phyloP scores from a whole-genome alignment of 2,888 invertebrate species.

The Dasypogon diadema region DNA sequence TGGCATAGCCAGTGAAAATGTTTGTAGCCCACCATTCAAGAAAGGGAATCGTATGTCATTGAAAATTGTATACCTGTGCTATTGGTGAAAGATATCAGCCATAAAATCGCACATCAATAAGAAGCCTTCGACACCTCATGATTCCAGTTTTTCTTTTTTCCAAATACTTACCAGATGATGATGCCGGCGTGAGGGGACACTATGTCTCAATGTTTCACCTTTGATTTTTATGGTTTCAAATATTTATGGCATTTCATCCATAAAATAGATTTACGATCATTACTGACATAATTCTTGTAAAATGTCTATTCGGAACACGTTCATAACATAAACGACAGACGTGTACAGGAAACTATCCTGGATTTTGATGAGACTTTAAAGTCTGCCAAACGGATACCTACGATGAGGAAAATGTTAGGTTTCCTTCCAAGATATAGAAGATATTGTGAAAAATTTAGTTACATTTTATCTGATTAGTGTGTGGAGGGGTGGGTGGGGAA shows the following conservation, averaged over 20 bases:
- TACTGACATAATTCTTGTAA: constrained; percentile 45
- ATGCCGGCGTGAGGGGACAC: background rate
- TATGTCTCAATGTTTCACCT: constrained; percentile 43
- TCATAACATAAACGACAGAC: constrained; percentile 46
- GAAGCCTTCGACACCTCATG: constrained; percentile 43
- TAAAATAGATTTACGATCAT: constrained; percentile 46
- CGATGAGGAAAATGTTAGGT: background rate
- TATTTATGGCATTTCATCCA: constrained; percentile 47
- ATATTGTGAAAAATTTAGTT: background rate
- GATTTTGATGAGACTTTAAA: constrained; percentile 41
- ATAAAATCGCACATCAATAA: constrained; percentile 44
- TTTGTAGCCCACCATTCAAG: background rate
- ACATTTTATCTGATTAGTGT: background rate
- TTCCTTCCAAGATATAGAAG: background rate
- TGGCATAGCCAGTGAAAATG: background rate
- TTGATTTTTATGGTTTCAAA: constrained; percentile 52
- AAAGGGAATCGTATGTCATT: constrained; percentile 22
- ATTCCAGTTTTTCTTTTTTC: background rate
- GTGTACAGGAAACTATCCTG: constrained; percentile 32
- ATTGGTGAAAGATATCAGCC: constrained; percentile 4
- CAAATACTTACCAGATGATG: background rate
- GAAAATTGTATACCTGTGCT: background rate
- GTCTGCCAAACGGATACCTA: too few species aligned
- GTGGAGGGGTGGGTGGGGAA: background rate
- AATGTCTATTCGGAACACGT: constrained; percentile 48